Evolutionary conservation across 2,113 vertebrate genomes (phyloP).

Genomic region (Eudyptes chrysolophus): DNA sequence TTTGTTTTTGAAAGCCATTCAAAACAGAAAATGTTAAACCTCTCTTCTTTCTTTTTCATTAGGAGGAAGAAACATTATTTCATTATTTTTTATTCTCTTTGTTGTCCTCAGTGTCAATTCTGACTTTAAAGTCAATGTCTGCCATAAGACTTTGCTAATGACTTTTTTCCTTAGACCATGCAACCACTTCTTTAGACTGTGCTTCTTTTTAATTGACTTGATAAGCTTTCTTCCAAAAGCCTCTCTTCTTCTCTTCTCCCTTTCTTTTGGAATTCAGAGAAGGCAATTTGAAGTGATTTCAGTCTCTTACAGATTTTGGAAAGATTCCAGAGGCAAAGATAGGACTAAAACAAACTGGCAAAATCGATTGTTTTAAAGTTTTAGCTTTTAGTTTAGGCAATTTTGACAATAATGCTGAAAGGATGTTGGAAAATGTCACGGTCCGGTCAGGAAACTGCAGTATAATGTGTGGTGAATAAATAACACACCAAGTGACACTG

Average conservation of each 20-base stretch:
- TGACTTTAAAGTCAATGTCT: not conserved
- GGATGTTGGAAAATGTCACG: not conserved
- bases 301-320: slow-evolving; percentile 35
- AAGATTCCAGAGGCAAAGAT: slow-evolving; percentile 9
- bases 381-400: slow-evolving; percentile 5
- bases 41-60: not conserved
- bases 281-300: not conserved
- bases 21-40: not conserved
- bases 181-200: not conserved
- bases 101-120: not conserved
- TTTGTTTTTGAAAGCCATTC: not conserved
- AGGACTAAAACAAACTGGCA: not conserved
- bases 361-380: slow-evolving; percentile 7
- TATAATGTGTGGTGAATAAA: slow-evolving; percentile 32
- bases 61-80: not conserved
- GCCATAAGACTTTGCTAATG: not conserved
- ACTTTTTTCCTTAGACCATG: not conserved
- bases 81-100: not conserved
- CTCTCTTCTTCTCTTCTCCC: not conserved
- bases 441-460: not conserved
- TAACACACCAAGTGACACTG: not conserved
- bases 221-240: not conserved
- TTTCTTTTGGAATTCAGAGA: slow-evolving; percentile 25
- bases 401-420: slow-evolving; percentile 40
- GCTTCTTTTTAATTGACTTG: slow-evolving; percentile 8